A percentile compares a stretch with the other conserved stretches of the same genome.
Conservation (phyloP, 2,113 vertebrate genomes). For the Scolopax mira region DNA sequence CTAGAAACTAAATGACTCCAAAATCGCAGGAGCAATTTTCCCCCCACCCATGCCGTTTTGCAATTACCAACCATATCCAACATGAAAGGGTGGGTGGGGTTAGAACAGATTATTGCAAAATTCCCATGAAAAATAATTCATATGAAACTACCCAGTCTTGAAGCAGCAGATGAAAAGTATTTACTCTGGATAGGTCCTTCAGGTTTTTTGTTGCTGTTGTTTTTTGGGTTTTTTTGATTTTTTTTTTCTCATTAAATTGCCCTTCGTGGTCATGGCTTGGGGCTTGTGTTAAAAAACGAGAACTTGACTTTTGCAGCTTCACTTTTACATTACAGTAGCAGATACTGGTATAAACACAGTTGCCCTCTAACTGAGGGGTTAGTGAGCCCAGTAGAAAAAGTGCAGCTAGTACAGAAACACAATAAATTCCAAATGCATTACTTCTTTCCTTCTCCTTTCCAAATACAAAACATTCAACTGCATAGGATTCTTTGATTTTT, state of each 20-base stretch:
- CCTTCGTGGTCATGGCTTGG: background rate
- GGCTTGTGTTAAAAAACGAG: background rate
- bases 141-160: slow-evolving; percentile 4
- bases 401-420: background rate
- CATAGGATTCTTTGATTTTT: slow-evolving; percentile 68
- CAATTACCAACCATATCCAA: slow-evolving; percentile 32
- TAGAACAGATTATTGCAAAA: slow-evolving; percentile 35
- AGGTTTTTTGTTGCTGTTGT: background rate
- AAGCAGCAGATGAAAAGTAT: slow-evolving; percentile 17
- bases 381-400: background rate
- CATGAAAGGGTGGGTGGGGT: slow-evolving; percentile 53
- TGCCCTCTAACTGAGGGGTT: background rate
- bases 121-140: slow-evolving; percentile 48
- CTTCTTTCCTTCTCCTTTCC: slow-evolving; percentile 42
- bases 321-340: background rate
- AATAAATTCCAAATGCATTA: slow-evolving; percentile 40
- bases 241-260: background rate
- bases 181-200: background rate
- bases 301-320: background rate
- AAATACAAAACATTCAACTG: slow-evolving; percentile 55
- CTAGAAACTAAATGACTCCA: slow-evolving; percentile 27
- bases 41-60: slow-evolving; percentile 17
- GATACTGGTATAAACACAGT: background rate
- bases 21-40: slow-evolving; percentile 40
- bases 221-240: background rate